These are phyloP conservation scores for Dreissena polymorpha DNA, from an alignment of 1,140 invertebrate genomes.

Conservation along the genomic window DNA sequence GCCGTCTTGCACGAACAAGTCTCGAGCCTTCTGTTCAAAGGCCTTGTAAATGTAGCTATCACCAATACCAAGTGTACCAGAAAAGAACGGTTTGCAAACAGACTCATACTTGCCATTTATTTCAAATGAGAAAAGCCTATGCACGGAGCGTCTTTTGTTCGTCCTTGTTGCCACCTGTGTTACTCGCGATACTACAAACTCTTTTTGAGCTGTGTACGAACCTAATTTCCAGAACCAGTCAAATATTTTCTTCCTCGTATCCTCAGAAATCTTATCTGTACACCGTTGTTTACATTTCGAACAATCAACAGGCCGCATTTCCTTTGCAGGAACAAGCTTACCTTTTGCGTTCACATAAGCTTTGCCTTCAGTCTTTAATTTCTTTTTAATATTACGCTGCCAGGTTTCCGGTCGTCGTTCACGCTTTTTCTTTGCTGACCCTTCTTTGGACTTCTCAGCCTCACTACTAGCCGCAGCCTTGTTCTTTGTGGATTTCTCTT, in stretches of 20 bases:
- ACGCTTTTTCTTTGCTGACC: slow-evolving; percentile 27
- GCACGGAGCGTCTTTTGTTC: slow-evolving; percentile 44
- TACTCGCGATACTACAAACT: slow-evolving; percentile 53
- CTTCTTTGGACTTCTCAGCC: slow-evolving; percentile 30
- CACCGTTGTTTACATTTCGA: slow-evolving; percentile 50
- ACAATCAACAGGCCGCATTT: slow-evolving; percentile 47
- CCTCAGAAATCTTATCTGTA: slow-evolving; percentile 51
- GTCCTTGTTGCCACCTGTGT: slow-evolving; percentile 49
- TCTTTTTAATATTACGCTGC: slow-evolving; percentile 54
- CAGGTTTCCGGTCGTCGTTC: slow-evolving; percentile 50
- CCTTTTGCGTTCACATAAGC: slow-evolving; percentile 50
- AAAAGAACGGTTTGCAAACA: slow-evolving; percentile 51
- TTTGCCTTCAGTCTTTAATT: slow-evolving; percentile 51
- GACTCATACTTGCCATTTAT: slow-evolving; percentile 55
- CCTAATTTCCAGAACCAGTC: slow-evolving; percentile 53
- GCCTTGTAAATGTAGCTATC: slow-evolving; percentile 54
- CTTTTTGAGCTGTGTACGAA: slow-evolving; percentile 51
- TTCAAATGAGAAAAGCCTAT: slow-evolving; percentile 52
- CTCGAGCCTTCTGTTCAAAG: slow-evolving; percentile 52
- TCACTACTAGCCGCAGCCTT: slow-evolving; percentile 21
- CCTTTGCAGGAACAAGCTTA: slow-evolving; percentile 48
- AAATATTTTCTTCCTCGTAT: slow-evolving; percentile 50
- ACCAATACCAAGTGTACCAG: slow-evolving; percentile 49
- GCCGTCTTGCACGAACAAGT: slow-evolving; percentile 51
- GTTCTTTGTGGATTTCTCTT: slow-evolving; percentile 27